Evolutionary conservation across 2,888 invertebrate genomes (phyloP).

Genomic region (Scaptomyza cyrtandrae): DNA sequence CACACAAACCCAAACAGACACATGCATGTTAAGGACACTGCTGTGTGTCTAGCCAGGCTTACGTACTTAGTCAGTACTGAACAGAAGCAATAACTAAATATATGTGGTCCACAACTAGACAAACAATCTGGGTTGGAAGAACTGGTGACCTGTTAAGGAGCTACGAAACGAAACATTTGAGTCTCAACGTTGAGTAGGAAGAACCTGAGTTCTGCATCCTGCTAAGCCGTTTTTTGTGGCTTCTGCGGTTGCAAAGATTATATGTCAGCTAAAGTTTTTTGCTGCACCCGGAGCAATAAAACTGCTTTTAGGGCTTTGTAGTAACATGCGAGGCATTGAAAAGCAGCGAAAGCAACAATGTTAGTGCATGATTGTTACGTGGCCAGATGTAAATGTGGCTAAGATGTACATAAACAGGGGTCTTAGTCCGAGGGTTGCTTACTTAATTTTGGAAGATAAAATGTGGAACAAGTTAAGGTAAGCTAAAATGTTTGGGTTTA

Average conservation of each 20-base stretch:
- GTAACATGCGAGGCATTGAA: slow-evolving; percentile 15
- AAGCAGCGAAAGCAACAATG: slow-evolving; percentile 17
- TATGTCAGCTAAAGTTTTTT: slow-evolving; percentile 67
- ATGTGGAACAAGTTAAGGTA: too few relatives aligned
- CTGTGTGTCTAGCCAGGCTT: slow-evolving; percentile 65
- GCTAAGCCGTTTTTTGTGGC: slow-evolving; percentile 70
- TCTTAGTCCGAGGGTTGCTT: neutral
- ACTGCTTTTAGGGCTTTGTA: slow-evolving; percentile 52
- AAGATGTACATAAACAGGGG: neutral
- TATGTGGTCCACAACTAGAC: slow-evolving; percentile 47
- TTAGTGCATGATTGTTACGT: slow-evolving; percentile 36
- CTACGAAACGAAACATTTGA: slow-evolving; percentile 45
- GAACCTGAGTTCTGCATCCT: slow-evolving; percentile 44
- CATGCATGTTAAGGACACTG: slow-evolving; percentile 47
- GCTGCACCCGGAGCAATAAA: slow-evolving; percentile 54
- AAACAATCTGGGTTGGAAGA: slow-evolving; percentile 68
- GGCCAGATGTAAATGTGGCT: neutral
- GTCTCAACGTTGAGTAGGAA: slow-evolving; percentile 16
- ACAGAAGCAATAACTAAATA: slow-evolving; percentile 28
- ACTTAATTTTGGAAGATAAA: too few relatives aligned
- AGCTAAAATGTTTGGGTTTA: too few relatives aligned
- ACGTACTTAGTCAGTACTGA: slow-evolving; percentile 55
- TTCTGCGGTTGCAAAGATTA: slow-evolving; percentile 66
- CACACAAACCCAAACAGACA: slow-evolving; percentile 14
- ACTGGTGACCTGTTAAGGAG: slow-evolving; percentile 27